Conservation (phyloP, 2,797 vertebrate species). For the Lagorchestes hirsutus region DNA sequence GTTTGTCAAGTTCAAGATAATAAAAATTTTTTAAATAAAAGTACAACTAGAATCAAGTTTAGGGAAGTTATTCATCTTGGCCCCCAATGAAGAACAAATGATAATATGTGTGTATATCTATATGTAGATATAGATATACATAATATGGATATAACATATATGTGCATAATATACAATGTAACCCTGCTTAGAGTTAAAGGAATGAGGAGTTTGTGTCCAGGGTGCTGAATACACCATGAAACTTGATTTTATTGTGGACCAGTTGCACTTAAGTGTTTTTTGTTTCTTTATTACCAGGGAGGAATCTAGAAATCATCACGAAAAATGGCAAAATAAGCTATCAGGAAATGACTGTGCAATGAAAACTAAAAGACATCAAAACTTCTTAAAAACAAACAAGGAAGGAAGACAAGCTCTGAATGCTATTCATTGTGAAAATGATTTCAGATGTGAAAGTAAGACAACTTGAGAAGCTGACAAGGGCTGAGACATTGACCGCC, state of each 20-base stretch:
- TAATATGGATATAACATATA: too few relatives aligned
- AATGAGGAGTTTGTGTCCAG: background rate
- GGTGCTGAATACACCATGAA: background rate
- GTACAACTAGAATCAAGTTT: background rate
- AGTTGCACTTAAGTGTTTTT: background rate
- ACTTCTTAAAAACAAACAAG: background rate
- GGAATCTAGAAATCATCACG: background rate
- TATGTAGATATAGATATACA: too few relatives aligned
- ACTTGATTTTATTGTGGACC: background rate
- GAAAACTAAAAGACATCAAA: background rate
- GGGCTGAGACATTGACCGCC: background rate
- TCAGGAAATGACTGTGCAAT: background rate
- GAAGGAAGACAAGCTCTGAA: constrained; percentile 18
- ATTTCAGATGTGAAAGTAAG: constrained; percentile 36
- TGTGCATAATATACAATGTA: too few relatives aligned
- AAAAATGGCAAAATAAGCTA: background rate
- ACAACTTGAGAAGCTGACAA: constrained; percentile 1
- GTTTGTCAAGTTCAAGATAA: background rate
- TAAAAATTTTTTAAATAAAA: background rate
- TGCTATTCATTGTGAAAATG: constrained; percentile 16
- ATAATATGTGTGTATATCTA: background rate
- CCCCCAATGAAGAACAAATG: background rate
- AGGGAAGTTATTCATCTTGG: background rate
- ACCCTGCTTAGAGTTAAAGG: background rate
- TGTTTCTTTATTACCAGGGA: background rate